phyloP scores from a whole-genome alignment of 2,797 vertebrate genomes.

The Antrozous pallidus region DNA sequence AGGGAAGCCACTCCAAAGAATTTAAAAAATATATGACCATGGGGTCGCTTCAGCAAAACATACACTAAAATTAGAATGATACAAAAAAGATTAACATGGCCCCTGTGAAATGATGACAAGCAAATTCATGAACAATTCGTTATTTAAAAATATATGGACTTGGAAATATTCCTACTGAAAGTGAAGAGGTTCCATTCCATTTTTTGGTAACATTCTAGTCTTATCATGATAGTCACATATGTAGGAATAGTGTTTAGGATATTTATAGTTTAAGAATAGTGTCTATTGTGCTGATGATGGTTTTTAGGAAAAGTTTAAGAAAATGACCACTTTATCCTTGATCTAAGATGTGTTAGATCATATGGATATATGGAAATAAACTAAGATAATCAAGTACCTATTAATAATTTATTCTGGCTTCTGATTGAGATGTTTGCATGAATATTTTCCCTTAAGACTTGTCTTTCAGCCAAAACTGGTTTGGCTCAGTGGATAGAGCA shows the following conservation, averaged over 20 bases:
- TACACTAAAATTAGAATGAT: background rate
- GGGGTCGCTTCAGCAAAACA: background rate
- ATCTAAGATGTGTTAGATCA: background rate
- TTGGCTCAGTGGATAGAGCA: too few species aligned
- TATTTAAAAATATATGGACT: background rate
- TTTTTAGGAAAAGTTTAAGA: background rate
- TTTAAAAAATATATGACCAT: background rate
- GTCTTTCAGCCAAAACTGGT: too few species aligned
- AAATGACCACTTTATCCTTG: background rate
- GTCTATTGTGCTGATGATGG: background rate
- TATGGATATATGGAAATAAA: background rate
- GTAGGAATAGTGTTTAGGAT: background rate
- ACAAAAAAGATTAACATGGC: background rate
- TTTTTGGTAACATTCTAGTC: background rate
- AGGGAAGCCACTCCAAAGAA: background rate
- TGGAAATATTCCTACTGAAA: background rate
- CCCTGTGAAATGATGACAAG: background rate
- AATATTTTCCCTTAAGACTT: background rate
- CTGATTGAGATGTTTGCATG: background rate
- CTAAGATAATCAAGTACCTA: background rate
- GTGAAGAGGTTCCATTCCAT: background rate
- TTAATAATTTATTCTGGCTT: background rate
- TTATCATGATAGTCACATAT: background rate
- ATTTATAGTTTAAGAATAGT: background rate
- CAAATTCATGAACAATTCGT: background rate